Conservation (phyloP, 2,888 invertebrate genomes). For the Drosophila emarginata region DNA sequence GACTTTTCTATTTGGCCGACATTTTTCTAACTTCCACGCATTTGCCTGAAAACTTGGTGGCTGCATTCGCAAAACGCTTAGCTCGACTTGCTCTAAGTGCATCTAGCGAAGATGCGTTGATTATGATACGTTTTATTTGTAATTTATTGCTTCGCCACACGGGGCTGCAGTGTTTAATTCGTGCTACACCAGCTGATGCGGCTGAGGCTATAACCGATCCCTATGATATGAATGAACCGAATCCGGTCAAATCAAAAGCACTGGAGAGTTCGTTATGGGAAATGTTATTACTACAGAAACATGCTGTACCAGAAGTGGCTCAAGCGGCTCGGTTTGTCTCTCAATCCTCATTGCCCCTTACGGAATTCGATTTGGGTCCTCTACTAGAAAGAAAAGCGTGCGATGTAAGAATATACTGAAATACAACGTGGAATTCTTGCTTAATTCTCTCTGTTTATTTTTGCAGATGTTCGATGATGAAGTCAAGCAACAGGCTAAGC, state of each 20-base stretch:
- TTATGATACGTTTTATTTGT: constrained; percentile 91
- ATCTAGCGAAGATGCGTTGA: constrained; percentile 89
- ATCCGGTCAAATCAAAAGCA: constrained; percentile 91
- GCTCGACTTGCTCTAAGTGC: constrained; percentile 92
- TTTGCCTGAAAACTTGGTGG: constrained; percentile 94
- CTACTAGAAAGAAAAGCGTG: constrained; percentile 86
- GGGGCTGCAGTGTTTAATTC: constrained; percentile 87
- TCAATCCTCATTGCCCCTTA: constrained; percentile 85
- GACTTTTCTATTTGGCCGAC: constrained; percentile 94
- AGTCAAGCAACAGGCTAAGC: constrained; percentile 88
- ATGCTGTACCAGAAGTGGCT: constrained; percentile 88
- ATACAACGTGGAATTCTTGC: background rate
- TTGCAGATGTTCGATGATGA: constrained; percentile 89
- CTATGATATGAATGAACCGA: constrained; percentile 91
- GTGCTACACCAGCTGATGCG: constrained; percentile 82
- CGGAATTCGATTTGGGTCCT: constrained; percentile 87
- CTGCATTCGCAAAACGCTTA: constrained; percentile 95
- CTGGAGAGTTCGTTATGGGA: constrained; percentile 97
- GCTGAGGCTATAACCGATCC: constrained; percentile 86
- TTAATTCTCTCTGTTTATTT: background rate
- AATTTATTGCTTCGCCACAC: constrained; percentile 94
- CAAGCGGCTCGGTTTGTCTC: constrained; percentile 88
- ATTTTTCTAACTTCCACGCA: constrained; percentile 96
- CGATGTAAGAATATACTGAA: constrained; percentile 82
- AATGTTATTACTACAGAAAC: constrained; percentile 89